phyloP scores from a whole-genome alignment of 2,797 vertebrate species.

The Phaenicophaeus curvirostris region DNA sequence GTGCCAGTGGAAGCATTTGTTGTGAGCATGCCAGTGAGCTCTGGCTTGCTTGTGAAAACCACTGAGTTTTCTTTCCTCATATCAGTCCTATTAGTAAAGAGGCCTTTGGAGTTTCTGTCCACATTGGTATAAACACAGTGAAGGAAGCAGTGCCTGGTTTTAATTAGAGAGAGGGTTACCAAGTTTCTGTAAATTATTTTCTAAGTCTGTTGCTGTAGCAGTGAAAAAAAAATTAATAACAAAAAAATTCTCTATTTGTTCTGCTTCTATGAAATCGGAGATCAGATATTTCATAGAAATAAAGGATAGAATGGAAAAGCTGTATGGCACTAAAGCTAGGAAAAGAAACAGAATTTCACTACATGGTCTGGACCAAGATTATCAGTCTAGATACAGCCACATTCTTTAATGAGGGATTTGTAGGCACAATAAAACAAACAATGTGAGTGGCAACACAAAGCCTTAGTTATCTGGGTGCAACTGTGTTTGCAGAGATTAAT shows the following conservation, averaged over 20 bases:
- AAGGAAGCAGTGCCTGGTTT: not conserved
- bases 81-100: conserved; percentile 24
- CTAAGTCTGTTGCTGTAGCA: not conserved
- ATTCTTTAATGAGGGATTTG: not conserved
- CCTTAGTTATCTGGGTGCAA: not conserved
- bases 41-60: conserved; percentile 33
- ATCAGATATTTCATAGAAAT: not conserved
- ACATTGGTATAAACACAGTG: not conserved
- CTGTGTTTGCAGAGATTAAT: not conserved
- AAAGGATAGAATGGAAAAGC: not conserved
- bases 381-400: not conserved
- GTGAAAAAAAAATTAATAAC: not conserved
- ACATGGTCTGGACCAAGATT: not conserved
- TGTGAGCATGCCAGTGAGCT: not conserved
- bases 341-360: not conserved
- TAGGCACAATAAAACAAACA: not conserved
- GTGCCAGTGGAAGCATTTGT: conserved; percentile 15
- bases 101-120: conserved; percentile 36
- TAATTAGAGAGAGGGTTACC: not conserved
- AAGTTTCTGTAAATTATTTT: not conserved
- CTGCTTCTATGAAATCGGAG: not conserved
- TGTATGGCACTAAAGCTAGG: not conserved
- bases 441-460: not conserved
- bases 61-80: conserved; percentile 31
- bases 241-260: not conserved